Conservation (phyloP, 2,888 invertebrate species). For the Sphaerophoria rueppellii region DNA sequence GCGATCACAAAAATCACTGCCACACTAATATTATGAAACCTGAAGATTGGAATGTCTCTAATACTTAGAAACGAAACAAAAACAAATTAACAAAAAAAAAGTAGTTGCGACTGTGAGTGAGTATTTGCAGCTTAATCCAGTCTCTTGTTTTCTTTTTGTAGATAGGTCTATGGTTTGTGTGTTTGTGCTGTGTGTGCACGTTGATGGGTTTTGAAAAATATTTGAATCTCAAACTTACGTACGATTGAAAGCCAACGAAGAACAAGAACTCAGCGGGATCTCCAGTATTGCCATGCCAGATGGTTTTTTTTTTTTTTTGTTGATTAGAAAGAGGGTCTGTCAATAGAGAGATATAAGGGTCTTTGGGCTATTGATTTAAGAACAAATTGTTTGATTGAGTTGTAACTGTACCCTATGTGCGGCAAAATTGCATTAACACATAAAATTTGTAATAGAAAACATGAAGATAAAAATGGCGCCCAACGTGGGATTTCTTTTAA, state of each 20-base stretch:
- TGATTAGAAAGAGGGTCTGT: not conserved
- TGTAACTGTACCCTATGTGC: not conserved
- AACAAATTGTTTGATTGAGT: constrained; percentile 22
- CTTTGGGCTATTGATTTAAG: no score
- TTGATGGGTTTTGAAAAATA: constrained; percentile 21
- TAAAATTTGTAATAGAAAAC: not conserved
- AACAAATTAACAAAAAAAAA: not conserved
- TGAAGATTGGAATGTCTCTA: constrained; percentile 70
- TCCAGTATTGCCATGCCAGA: constrained; percentile 22
- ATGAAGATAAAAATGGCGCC: not conserved
- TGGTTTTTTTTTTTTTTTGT: not conserved
- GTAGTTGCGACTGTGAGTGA: constrained; percentile 32
- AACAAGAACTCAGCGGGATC: constrained; percentile 35
- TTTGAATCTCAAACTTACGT: constrained; percentile 27
- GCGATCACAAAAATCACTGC: constrained; percentile 70
- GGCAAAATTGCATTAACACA: not conserved
- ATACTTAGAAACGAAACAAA: constrained; percentile 1
- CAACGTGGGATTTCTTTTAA: not conserved
- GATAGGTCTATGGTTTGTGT: constrained; percentile 14
- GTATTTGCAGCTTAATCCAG: constrained; percentile 68
- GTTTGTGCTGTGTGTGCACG: constrained; percentile 10
- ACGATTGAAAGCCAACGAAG: not conserved
- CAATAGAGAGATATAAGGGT: not conserved
- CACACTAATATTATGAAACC: constrained; percentile 45
- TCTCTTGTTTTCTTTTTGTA: constrained; percentile 47